Evolutionary conservation across 2,113 vertebrate genomes (phyloP).

Genomic region (Callocephalon fimbriatum): DNA sequence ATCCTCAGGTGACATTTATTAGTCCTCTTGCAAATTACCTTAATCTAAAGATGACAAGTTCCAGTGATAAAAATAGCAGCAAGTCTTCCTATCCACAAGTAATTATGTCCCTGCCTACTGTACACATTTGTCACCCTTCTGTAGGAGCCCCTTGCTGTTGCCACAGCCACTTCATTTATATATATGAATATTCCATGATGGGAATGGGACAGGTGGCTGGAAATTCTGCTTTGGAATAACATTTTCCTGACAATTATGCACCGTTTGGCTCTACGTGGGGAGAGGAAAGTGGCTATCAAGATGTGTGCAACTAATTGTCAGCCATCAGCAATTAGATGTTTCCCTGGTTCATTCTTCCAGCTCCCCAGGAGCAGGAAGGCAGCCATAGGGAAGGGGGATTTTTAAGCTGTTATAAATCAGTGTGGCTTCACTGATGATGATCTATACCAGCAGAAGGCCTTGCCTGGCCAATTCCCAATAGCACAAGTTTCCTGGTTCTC

Average conservation of each 20-base stretch:
- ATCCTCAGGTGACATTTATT: slow-evolving; percentile 34
- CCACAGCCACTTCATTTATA: slow-evolving; percentile 65
- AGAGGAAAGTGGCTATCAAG: slow-evolving; percentile 37
- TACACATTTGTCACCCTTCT: slow-evolving; percentile 65
- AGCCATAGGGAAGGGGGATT: background rate
- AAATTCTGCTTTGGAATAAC: slow-evolving; percentile 70
- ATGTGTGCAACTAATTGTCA: slow-evolving; percentile 33
- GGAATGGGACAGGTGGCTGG: slow-evolving; percentile 72
- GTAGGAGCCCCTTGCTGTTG: slow-evolving; percentile 59
- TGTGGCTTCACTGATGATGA: background rate
- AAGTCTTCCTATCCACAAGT: slow-evolving; percentile 24
- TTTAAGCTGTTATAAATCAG: background rate
- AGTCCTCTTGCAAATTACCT: slow-evolving; percentile 57
- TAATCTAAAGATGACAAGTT: slow-evolving; percentile 70
- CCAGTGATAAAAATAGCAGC: slow-evolving; percentile 40
- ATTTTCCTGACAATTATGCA: slow-evolving; percentile 61
- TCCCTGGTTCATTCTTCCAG: background rate
- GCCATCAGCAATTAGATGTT: slow-evolving; percentile 60
- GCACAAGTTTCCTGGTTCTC: background rate
- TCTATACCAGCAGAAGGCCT: background rate
- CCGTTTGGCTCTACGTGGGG: slow-evolving; percentile 34
- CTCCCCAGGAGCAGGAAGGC: background rate
- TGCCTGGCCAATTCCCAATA: background rate
- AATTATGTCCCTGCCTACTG: slow-evolving; percentile 56
- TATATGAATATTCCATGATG: slow-evolving; percentile 70